Base-by-base conservation (phyloP, 2,113 vertebrate species). In the Tauraco erythrolophus region DNA sequence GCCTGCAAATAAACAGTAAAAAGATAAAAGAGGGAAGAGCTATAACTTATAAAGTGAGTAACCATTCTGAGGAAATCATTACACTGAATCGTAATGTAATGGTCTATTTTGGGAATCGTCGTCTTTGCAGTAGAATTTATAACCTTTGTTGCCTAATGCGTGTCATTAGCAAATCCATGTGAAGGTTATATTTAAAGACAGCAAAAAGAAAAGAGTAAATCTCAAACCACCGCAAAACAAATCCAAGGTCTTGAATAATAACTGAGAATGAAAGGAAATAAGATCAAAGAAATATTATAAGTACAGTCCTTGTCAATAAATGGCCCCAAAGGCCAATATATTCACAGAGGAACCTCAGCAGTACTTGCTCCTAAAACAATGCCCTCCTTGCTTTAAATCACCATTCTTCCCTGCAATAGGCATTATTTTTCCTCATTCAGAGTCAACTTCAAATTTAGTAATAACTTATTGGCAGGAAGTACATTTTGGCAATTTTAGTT, bases 41-140 rank as follows among this genome's bases (percentile, higher is more conserved):
- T 83, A 2, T 19, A 43, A 54, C 10, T 79, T 53, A 12, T 3
- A 60, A 65, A 85, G 90, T 1, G 15, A 93, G 84, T 31, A 60
- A 75, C 43, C 77, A 5, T 56, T 82, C 83, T 66, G 61, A 88
- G 89, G 89, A 93, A 92, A 84, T 68, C 45, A 30, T 82, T 33
- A 19, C 35, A 15, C 81, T 85, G 74, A 75, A 35, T 68, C 1
- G 1, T 46, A 74, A 82, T 15, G 48, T 88, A n/a, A 64, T 31
- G 69, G 45, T 69, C 82, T 95, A 86, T 89, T 95, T 83, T 81
- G 71, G 81, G 92, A 88, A 31, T 64, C 11, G 1, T n/a, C 58
- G 72, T 88, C 84, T 88, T 89, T 88, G 86, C 82, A 57, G 71
- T 4, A 77, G 83, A 83, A 91, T 96, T 79, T 80, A 25, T 60